Percentiles rank a stretch among this genome's conserved stretches.
These are phyloP conservation scores for Sparus aurata DNA, from an alignment of 2,797 vertebrate genomes.

Conservation along the genomic window DNA sequence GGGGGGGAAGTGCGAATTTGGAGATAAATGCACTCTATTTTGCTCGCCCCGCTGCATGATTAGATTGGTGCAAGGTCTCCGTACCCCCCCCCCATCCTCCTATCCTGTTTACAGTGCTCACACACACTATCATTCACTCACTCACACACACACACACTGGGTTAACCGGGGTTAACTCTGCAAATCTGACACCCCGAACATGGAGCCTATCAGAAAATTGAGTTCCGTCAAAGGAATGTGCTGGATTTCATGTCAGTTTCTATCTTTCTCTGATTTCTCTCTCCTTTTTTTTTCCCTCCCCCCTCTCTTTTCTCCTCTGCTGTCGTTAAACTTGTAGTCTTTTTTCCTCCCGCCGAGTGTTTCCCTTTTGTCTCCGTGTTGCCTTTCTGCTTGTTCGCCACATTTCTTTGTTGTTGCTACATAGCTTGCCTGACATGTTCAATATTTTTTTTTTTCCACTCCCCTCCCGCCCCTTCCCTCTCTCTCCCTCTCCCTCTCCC, in stretches of 20 bases:
- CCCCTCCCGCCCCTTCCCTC: conserved; percentile 28
- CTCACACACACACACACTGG: conserved; percentile 37
- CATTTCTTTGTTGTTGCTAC: conserved; percentile 65
- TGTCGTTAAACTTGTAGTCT: background rate
- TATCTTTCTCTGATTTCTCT: background rate
- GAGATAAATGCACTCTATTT: conserved; percentile 49
- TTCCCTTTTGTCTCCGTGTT: conserved; percentile 42
- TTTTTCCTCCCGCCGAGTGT: conserved; percentile 8
- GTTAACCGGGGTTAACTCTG: conserved; percentile 67
- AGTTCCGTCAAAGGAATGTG: conserved; percentile 40
- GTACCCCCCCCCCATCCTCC: background rate
- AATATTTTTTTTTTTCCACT: conserved; percentile 56
- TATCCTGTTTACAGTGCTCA: conserved; percentile 42
- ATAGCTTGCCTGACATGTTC: conserved; percentile 56
- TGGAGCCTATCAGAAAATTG: conserved; percentile 65
- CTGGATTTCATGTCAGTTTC: conserved; percentile 3
- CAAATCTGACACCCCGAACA: conserved; percentile 54
- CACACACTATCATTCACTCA: conserved; percentile 32
- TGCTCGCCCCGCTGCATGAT: conserved; percentile 35
- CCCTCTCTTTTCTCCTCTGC: background rate
- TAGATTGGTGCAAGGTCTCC: conserved; percentile 45
- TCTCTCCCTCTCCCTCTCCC: conserved; percentile 26
- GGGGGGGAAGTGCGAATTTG: conserved; percentile 30
- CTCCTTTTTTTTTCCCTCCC: too few relatives aligned
- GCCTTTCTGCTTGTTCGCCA: conserved; percentile 50